These are phyloP conservation scores for Oxyteleia sp. DNA, from an alignment of 2,888 invertebrate species.

Conservation along the genomic window DNA sequence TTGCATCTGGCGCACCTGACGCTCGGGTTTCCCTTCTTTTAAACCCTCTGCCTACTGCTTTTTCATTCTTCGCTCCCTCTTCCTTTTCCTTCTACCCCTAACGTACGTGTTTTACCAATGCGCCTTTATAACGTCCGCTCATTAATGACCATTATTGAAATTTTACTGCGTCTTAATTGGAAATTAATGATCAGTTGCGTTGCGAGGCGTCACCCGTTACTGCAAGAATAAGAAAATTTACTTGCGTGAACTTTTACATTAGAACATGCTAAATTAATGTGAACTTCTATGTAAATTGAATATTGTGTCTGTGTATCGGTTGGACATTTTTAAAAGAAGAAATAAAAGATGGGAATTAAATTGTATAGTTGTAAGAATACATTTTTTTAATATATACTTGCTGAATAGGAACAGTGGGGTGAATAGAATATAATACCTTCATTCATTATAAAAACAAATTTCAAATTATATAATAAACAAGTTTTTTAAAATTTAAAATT, in stretches of 20 bases:
- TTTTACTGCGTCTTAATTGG: slow-evolving; percentile 87
- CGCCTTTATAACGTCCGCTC: slow-evolving; percentile 85
- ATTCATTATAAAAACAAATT: too few relatives aligned
- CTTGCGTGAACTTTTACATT: slow-evolving; percentile 55
- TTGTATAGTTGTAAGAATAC: too few relatives aligned
- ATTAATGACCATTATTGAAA: slow-evolving; percentile 87
- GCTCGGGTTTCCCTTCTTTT: slow-evolving; percentile 79
- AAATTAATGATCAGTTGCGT: slow-evolving; percentile 85
- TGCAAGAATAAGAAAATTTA: slow-evolving; percentile 74
- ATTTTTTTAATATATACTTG: too few relatives aligned
- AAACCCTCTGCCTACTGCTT: slow-evolving; percentile 65
- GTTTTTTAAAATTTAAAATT: too few relatives aligned
- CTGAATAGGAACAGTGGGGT: too few relatives aligned
- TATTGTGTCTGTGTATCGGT: too few relatives aligned
- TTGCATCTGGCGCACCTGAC: slow-evolving; percentile 87
- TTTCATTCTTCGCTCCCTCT: slow-evolving; percentile 73
- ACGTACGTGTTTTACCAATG: slow-evolving; percentile 76
- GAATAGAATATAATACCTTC: too few relatives aligned
- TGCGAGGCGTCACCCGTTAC: slow-evolving; percentile 81
- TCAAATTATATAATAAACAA: too few relatives aligned
- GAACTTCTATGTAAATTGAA: background rate
- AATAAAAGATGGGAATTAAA: too few relatives aligned
- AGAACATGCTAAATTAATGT: slow-evolving; percentile 4
- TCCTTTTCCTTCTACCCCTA: slow-evolving; percentile 76
- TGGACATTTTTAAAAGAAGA: too few relatives aligned